Base-by-base conservation (phyloP, 2,113 vertebrate species). In the Limnothrissa miodon region DNA sequence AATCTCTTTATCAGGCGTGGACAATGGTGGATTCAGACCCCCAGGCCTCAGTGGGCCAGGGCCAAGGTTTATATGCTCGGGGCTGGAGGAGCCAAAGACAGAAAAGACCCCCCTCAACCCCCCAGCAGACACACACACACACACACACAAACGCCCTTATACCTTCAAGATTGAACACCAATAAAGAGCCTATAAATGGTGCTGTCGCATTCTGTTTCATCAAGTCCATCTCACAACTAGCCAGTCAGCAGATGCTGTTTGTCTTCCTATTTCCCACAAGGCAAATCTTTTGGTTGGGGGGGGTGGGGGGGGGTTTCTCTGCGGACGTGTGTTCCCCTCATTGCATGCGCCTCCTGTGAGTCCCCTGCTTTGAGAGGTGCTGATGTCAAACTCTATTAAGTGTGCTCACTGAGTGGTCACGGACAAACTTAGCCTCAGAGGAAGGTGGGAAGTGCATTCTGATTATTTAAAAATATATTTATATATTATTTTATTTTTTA, bases 11-110 rank as follows among this genome's bases (percentile, higher is more conserved):
- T 98, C 94, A 86, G 92, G 90, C 87, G 81, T 79, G 90, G 90
- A 98, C 96, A 97, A 97, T 96, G 95, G 93, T 84, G 94, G 94
- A 96, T 96, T 96, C 95, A 96, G 93, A 90, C 84, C 90, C 93
- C 39, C 90, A 95, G 91, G 90, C 86, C 90, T 92, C 33, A 36
- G 44, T 78, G 39, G 45, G 25, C 39, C 88, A 91, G 90, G 87
- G 92, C 92, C 94, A 92, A 90, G 90, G 88, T 88, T 93, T 93
- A 92, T 89, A 87, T 89, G 70, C 87, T 42, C 42, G 42, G 42
- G 6, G 42, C 42, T 42, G 42, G 42, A 42, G 42, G 42, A 42
- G 42, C 2, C 42, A 42, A 2, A 42, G 88, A 91, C 81, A 91
- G 94, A 89, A 13, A 90, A 90, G 91, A 89, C 81, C 45, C 45